Percentiles rank a stretch among this genome's conserved stretches.
phyloP scores from a whole-genome alignment of 2,113 vertebrate genomes.

The Caranx melampygus region DNA sequence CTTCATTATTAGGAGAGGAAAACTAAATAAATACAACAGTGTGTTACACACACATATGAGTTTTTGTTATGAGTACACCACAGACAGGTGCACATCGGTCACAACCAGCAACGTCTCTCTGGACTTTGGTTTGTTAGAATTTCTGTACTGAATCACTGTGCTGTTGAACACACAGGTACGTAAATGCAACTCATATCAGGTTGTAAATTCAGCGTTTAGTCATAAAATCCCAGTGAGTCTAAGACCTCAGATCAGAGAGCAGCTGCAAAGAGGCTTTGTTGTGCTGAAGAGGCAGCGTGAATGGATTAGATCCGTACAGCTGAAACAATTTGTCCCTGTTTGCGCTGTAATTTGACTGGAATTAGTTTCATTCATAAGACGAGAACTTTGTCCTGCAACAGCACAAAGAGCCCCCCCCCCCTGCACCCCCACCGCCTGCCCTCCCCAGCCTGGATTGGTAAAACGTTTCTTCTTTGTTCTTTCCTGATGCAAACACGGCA shows the following conservation, averaged over 20 bases:
- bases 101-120: too few species aligned
- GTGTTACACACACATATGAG: too few species aligned
- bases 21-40: too few species aligned
- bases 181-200: neutral
- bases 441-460: neutral
- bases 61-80: too few species aligned
- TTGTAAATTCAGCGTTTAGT: too few species aligned
- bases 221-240: neutral
- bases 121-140: too few species aligned
- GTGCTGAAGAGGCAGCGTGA: neutral
- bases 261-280: constrained; percentile 17
- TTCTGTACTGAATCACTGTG: too few species aligned
- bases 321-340: constrained; percentile 31
- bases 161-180: too few species aligned
- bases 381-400: constrained; percentile 30
- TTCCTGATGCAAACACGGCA: neutral
- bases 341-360: constrained; percentile 6
- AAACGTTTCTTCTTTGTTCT: neutral
- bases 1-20: too few species aligned
- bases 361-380: constrained; percentile 6
- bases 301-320: constrained; percentile 35
- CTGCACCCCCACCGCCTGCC: too few species aligned
- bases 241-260: constrained; percentile 15
- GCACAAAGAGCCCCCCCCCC: neutral
- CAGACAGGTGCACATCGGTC: too few species aligned